Conservation (phyloP, 2,797 vertebrate species). For the Cynodonichthys magdalenae region DNA sequence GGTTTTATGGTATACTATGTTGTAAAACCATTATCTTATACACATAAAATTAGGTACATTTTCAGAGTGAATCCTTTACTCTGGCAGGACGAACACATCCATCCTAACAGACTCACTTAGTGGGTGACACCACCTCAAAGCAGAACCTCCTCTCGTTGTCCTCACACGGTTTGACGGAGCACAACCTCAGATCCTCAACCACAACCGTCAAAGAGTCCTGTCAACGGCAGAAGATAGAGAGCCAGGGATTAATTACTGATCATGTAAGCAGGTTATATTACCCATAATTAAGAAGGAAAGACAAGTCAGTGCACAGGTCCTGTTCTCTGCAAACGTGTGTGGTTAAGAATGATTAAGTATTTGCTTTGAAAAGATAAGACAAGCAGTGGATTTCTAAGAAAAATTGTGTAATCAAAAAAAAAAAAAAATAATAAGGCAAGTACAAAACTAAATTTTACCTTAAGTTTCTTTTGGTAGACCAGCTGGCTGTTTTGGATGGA, state of each 20-base stretch:
- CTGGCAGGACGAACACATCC: neutral
- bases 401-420: neutral
- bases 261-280: neutral
- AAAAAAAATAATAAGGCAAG: too few species aligned
- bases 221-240: constrained; percentile 15
- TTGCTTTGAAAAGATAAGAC: neutral
- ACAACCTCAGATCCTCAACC: constrained; percentile 94
- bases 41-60: neutral
- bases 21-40: too few species aligned
- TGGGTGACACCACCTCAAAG: constrained; percentile 97
- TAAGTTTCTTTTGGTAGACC: constrained; percentile 97
- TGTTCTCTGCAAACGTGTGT: neutral
- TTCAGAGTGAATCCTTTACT: neutral
- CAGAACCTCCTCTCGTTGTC: constrained; percentile 97
- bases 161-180: constrained; percentile 95
- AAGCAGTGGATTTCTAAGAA: neutral
- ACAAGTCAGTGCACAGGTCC: neutral
- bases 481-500: constrained; percentile 98
- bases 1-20: too few species aligned
- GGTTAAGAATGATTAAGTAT: neutral
- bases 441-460: constrained; percentile 76
- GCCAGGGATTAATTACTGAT: constrained; percentile 10
- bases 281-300: neutral
- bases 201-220: constrained; percentile 95
- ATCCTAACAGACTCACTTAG: constrained; percentile 86